Conservation (phyloP, 2,888 invertebrate species). For the Perdita meconis region DNA sequence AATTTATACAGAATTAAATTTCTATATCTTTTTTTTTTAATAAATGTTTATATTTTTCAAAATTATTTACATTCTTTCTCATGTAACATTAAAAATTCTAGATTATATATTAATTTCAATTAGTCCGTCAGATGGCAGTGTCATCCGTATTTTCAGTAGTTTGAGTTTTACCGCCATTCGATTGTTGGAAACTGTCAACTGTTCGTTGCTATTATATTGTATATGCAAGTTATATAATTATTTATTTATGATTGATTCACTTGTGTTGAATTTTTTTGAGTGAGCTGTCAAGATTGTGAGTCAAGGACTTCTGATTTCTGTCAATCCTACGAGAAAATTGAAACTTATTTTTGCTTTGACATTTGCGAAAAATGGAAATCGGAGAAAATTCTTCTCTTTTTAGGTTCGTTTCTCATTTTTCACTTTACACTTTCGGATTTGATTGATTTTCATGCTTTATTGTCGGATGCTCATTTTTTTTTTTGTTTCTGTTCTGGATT, state of each 20-base stretch:
- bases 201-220: not conserved
- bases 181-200: not conserved
- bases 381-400: not conserved
- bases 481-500: not conserved
- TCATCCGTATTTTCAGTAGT: no score
- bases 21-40: no score
- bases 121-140: not conserved
- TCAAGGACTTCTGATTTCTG: not conserved
- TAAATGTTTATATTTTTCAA: no score
- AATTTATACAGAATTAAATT: no score
- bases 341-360: not conserved
- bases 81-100: not conserved
- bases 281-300: not conserved
- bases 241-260: not conserved
- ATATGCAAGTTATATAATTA: not conserved
- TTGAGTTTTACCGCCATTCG: conserved; percentile 4
- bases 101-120: not conserved
- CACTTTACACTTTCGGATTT: conserved; percentile 8
- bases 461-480: not conserved
- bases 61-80: no score
- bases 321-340: not conserved
- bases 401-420: not conserved
- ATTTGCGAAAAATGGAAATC: not conserved
- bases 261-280: not conserved
- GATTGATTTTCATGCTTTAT: conserved; percentile 1